These are phyloP conservation scores for Chromoteleia sp. DNA, from an alignment of 2,888 invertebrate genomes.

Conservation along the genomic window DNA sequence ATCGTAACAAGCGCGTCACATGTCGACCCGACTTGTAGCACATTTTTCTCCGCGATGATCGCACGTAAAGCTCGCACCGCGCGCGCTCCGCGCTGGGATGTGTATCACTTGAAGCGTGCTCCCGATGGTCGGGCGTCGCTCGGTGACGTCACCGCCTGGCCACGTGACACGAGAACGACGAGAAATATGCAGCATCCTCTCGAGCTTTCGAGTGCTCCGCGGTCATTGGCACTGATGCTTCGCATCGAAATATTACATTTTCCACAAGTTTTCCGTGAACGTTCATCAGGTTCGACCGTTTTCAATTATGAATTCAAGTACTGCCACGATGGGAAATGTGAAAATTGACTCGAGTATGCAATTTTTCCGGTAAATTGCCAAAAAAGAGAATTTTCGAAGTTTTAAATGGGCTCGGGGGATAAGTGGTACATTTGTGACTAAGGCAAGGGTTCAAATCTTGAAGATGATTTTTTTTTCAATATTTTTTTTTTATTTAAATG, in stretches of 20 bases:
- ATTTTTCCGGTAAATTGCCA: no score
- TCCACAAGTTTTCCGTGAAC: constrained; percentile 6
- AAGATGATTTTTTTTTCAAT: no score
- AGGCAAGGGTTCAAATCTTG: no score
- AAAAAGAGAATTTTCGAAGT: no score
- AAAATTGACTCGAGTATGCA: no score
- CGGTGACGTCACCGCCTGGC: constrained; percentile 47
- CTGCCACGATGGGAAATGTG: no score
- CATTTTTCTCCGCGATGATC: constrained; percentile 43
- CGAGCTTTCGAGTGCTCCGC: constrained; percentile 50
- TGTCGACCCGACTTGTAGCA: constrained; percentile 27
- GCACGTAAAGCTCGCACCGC: constrained; percentile 27
- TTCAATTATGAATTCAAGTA: constrained; percentile 13
- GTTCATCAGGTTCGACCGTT: not conserved
- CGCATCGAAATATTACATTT: constrained; percentile 30
- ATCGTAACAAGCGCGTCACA: constrained; percentile 29
- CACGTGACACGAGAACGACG: constrained; percentile 39
- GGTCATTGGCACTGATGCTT: constrained; percentile 57
- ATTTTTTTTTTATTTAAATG: no score
- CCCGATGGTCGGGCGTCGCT: constrained; percentile 36
- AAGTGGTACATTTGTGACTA: no score
- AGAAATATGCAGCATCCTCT: constrained; percentile 53
- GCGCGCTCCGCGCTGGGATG: constrained; percentile 15
- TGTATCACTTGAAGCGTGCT: constrained; percentile 49
- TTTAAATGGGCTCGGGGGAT: no score